Evolutionary conservation across 2,113 vertebrate genomes (phyloP), one percentile per base, ranked within the genome.

Genomic region (Piaya cayana): DNA sequence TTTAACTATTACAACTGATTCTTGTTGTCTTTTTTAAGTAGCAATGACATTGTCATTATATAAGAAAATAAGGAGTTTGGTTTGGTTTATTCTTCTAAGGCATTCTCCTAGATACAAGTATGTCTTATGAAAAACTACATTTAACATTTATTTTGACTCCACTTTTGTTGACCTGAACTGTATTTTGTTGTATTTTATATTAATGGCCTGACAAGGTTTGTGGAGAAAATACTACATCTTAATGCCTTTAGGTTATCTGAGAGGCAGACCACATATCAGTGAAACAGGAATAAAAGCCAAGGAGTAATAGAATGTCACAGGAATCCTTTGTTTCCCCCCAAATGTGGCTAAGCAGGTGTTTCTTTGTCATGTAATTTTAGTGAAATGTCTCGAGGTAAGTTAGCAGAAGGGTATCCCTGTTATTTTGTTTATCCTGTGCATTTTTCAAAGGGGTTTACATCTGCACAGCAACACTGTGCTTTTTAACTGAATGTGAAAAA

Each of bases 351-450:
- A 94, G 93, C 50, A 45, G 64, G 50, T 92, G 58, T 82, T 95
- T 71, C 63, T 94, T 94, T 95, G 67, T 80, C 42, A 64, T 47
- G 53, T 47, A 94, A 59, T 95, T 87, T 96, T 92, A 94, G 63
- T 86, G 80, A 92, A 58, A 34, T 92, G 85, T 45, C 72, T 94
- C 45, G 43, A 74, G 90, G 55, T 93, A 92, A 97, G 47, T 71
- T 47, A 69, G 36, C 0, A 3, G 91, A 92, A 94, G 74, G 69
- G 20, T 86, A 29, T 90, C 64, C n/a, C 45, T 93, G 62, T 96
- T 97, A 93, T 86, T 90, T 94, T 91, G 25, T 93, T 96, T 95
- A 86, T 91, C 75, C 72, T 90, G 27, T 56, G n/a, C 52, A n/a
- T 79, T 93, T 94, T 95, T 92, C 82, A 78, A 58, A 34, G 17